phyloP scores from a whole-genome alignment of 2,888 invertebrate species.

The Drosophila meridionalis region DNA sequence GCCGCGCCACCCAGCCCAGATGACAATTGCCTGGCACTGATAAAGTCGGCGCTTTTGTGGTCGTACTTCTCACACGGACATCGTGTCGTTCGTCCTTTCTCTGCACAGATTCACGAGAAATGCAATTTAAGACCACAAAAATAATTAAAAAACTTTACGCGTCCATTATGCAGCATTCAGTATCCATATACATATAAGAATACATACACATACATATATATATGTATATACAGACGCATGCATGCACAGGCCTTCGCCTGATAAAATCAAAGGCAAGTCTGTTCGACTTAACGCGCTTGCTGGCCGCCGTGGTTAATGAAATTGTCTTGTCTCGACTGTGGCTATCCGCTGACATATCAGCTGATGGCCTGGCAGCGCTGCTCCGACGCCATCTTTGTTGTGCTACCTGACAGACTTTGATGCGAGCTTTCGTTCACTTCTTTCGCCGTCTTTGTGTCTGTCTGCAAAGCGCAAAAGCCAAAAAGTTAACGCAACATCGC shows the following conservation, averaged over 20 bases:
- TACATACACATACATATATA: conserved; percentile 1
- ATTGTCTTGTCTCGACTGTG: conserved; percentile 52
- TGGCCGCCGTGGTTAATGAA: conserved; percentile 61
- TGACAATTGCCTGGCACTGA: conserved; percentile 62
- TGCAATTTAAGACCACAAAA: conserved; percentile 76
- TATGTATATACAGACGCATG: not conserved
- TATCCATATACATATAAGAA: not conserved
- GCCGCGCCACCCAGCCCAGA: conserved; percentile 2
- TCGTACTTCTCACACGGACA: conserved; percentile 37
- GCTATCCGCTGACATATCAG: conserved; percentile 43
- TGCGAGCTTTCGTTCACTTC: not conserved
- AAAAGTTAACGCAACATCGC: conserved; percentile 63
- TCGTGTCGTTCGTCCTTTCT: conserved; percentile 13
- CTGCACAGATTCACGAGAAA: conserved; percentile 46
- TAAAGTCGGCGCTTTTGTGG: conserved; percentile 69
- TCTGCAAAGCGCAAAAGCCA: conserved; percentile 56
- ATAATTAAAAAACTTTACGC: conserved; percentile 75
- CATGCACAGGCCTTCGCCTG: conserved; percentile 33
- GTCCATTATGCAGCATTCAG: conserved; percentile 11
- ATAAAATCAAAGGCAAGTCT: conserved; percentile 67
- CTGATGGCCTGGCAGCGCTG: conserved; percentile 38
- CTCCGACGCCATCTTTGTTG: conserved; percentile 15
- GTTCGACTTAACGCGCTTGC: conserved; percentile 44
- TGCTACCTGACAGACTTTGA: conserved; percentile 13
- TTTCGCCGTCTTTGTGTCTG: conserved; percentile 5